Evolutionary conservation across 2,888 invertebrate genomes (phyloP).

Genomic region (Criorhina ranunculi): DNA sequence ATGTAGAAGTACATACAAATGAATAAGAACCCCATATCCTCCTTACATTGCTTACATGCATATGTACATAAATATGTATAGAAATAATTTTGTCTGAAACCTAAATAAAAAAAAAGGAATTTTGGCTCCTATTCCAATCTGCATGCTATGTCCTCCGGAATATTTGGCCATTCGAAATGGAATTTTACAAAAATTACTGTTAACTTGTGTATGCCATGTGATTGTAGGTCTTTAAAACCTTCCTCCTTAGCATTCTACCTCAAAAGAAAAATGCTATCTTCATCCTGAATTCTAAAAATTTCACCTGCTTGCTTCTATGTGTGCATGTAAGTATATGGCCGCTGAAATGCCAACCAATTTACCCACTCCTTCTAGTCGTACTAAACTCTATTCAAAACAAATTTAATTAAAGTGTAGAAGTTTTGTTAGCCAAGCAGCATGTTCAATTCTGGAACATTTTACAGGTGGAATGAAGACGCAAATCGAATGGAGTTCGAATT

Average conservation of each 20-base stretch:
- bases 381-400: conserved; percentile 46
- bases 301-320: conserved; percentile 1
- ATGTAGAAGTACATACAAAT: too few relatives aligned
- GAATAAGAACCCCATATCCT: too few relatives aligned
- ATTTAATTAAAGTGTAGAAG: conserved; percentile 73
- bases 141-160: conserved; percentile 16
- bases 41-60: not conserved
- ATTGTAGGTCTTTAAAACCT: conserved; percentile 2
- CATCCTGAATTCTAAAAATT: conserved; percentile 44
- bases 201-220: not conserved
- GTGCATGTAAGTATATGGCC: conserved; percentile 2
- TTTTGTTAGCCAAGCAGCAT: conserved; percentile 44
- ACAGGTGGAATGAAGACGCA: conserved; percentile 38
- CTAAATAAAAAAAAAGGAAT: not conserved
- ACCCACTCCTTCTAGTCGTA: not conserved
- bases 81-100: conserved; percentile 24
- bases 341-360: not conserved
- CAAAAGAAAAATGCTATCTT: conserved; percentile 5
- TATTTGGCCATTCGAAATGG: conserved; percentile 26
- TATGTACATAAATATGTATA: not conserved
- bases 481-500: conserved; percentile 63
- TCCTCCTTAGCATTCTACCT: conserved; percentile 5
- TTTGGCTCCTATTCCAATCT: conserved; percentile 29
- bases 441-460: conserved; percentile 15
- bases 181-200: conserved; percentile 39